A percentile compares a stretch with the other conserved stretches of the same genome.
These are phyloP conservation scores for Drosophila suboccidentalis DNA, from an alignment of 2,888 invertebrate genomes.

Conservation along the genomic window DNA sequence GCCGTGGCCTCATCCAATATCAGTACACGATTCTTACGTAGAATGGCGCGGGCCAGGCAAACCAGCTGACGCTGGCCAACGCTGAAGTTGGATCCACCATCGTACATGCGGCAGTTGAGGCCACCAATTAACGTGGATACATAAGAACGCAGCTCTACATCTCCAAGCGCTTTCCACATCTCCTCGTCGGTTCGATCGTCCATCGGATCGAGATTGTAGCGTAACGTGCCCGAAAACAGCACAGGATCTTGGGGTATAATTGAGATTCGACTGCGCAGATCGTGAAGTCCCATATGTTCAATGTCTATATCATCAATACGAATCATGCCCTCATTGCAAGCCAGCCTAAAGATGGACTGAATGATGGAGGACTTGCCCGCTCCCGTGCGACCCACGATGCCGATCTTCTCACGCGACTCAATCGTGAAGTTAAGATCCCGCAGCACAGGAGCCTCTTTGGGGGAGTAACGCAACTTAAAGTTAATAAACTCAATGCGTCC, in stretches of 20 bases:
- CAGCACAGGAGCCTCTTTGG: conserved; percentile 90
- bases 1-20: conserved; percentile 97
- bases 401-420: conserved; percentile 88
- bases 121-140: conserved; percentile 88
- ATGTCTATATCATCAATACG: conserved; percentile 91
- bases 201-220: conserved; percentile 95
- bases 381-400: conserved; percentile 95
- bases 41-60: conserved; percentile 94
- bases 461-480: conserved; percentile 90
- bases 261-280: conserved; percentile 92
- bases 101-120: conserved; percentile 89
- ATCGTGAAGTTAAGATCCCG: conserved; percentile 90
- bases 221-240: conserved; percentile 93
- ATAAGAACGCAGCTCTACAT: conserved; percentile 91
- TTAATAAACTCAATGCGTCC: conserved; percentile 90
- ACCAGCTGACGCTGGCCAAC: conserved; percentile 95
- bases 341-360: conserved; percentile 93
- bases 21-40: conserved; percentile 92
- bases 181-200: conserved; percentile 90
- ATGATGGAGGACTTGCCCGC: conserved; percentile 95
- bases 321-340: conserved; percentile 91
- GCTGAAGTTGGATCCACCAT: conserved; percentile 94
- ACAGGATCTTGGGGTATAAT: conserved; percentile 98
- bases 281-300: conserved; percentile 90
- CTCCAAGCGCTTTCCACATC: conserved; percentile 92